These are phyloP conservation scores for Scopus umbretta DNA, from an alignment of 2,113 vertebrate genomes.

Conservation along the genomic window DNA sequence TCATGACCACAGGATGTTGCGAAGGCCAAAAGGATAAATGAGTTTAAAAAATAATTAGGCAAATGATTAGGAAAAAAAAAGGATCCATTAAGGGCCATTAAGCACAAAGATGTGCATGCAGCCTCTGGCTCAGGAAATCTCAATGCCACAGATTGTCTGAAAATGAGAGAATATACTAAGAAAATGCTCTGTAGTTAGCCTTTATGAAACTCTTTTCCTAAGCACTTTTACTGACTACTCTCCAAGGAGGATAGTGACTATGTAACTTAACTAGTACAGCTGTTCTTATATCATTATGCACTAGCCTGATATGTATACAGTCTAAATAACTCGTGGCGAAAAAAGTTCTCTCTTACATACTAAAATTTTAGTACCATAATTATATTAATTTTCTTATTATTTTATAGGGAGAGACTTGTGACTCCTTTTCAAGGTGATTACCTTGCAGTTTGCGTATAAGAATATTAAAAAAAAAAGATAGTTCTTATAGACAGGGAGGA, in stretches of 20 bases:
- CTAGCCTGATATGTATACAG: background rate
- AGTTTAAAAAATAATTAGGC: slow-evolving; percentile 64
- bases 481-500: background rate
- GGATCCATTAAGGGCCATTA: slow-evolving; percentile 56
- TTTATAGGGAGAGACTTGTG: background rate
- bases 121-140: slow-evolving; percentile 40
- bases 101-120: slow-evolving; percentile 26
- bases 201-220: slow-evolving; percentile 2
- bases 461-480: background rate
- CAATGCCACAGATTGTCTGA: background rate
- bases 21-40: slow-evolving; percentile 58
- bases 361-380: background rate
- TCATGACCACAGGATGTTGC: slow-evolving; percentile 42
- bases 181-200: background rate
- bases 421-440: background rate
- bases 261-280: background rate
- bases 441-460: background rate
- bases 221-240: background rate
- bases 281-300: background rate
- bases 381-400: background rate
- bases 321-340: background rate
- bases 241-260: background rate
- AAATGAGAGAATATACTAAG: background rate
- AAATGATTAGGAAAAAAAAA: slow-evolving; percentile 42
- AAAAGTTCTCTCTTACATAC: background rate